Conservation (phyloP, 2,888 invertebrate genomes). For the Dusona sp. region DNA sequence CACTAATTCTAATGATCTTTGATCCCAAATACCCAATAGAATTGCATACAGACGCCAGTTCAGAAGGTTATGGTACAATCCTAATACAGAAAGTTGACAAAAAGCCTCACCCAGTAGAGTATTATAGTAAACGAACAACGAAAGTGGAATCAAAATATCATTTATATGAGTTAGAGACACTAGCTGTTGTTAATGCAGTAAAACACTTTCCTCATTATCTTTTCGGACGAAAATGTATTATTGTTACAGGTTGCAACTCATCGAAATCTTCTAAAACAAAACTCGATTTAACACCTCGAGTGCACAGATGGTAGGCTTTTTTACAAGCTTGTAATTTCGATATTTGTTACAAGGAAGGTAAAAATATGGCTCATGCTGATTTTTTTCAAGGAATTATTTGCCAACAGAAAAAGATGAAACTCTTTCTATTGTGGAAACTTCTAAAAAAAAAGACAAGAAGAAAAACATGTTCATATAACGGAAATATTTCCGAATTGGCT, state of each 20-base stretch:
- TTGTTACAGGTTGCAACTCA: slow-evolving; percentile 39
- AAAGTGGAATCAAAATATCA: slow-evolving; percentile 26
- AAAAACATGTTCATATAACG: slow-evolving; percentile 16
- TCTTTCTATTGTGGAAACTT: neutral
- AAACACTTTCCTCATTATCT: slow-evolving; percentile 45
- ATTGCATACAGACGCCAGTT: slow-evolving; percentile 49
- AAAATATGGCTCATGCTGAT: slow-evolving; percentile 35
- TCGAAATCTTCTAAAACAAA: slow-evolving; percentile 44
- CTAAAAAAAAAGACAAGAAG: neutral
- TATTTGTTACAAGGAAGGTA: slow-evolving; percentile 45
- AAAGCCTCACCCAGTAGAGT: slow-evolving; percentile 35
- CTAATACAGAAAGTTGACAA: slow-evolving; percentile 38
- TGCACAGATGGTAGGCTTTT: slow-evolving; percentile 55
- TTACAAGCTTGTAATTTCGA: slow-evolving; percentile 46
- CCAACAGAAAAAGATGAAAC: neutral
- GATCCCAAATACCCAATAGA: slow-evolving; percentile 44
- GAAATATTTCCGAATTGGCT: slow-evolving; percentile 37
- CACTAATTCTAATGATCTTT: slow-evolving; percentile 61
- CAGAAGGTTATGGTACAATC: slow-evolving; percentile 44
- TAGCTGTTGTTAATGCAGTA: slow-evolving; percentile 34
- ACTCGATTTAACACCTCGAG: slow-evolving; percentile 33
- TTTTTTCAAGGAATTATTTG: slow-evolving; percentile 47
- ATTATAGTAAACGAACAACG: slow-evolving; percentile 47
- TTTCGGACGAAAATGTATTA: slow-evolving; percentile 25
- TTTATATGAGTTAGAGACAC: slow-evolving; percentile 33